A percentile compares a stretch with the other conserved stretches of the same genome.
Conservation (phyloP, 2,797 vertebrate genomes). For the Hephaestus fuliginosus region DNA sequence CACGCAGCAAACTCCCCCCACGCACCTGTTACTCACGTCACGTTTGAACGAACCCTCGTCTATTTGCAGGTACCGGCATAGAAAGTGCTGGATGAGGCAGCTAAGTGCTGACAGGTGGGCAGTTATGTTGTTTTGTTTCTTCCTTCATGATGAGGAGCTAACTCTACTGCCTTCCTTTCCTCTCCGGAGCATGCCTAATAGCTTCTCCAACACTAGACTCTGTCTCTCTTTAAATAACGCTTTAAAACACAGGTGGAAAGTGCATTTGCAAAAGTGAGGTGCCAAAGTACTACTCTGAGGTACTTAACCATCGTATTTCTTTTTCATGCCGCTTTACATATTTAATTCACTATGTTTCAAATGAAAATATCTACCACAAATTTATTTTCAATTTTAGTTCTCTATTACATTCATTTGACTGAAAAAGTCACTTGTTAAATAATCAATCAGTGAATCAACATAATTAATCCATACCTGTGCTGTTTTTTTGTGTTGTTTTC, state of each 20-base stretch:
- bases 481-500: background rate
- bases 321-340: background rate
- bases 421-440: background rate
- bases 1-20: background rate
- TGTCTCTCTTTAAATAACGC: constrained; percentile 1
- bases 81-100: constrained; percentile 30
- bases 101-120: constrained; percentile 52
- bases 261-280: background rate
- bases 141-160: constrained; percentile 24
- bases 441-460: too few species aligned
- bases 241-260: constrained; percentile 10
- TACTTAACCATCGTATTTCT: background rate
- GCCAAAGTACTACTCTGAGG: background rate
- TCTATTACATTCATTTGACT: background rate
- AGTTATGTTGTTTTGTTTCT: constrained; percentile 45
- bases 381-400: background rate
- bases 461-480: background rate
- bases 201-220: background rate
- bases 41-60: constrained; percentile 17
- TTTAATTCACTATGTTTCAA: background rate
- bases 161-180: constrained; percentile 14
- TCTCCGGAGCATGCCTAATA: constrained; percentile 18
- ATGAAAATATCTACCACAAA: background rate
- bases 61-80: constrained; percentile 15
- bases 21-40: constrained; percentile 46